Base-by-base conservation (phyloP, 2,888 invertebrate genomes). In the Ommatoiulus sabulosus region DNA sequence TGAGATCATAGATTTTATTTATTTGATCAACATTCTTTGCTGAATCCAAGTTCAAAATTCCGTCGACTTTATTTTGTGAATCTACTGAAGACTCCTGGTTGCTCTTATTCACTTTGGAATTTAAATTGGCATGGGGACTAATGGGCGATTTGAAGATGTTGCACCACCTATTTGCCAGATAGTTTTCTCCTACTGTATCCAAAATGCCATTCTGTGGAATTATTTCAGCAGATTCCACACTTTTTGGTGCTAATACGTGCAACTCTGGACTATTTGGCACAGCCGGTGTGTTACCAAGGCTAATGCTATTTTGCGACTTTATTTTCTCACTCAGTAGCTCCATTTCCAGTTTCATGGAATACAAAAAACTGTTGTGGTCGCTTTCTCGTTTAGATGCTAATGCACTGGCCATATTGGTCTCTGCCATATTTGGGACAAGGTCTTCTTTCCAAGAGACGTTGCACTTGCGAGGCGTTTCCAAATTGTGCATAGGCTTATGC, bases 391-490 rank as follows among this genome's bases (percentile, higher is more conserved):
- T 63, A 10, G 63, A n/a, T n/a, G 63, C 17, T 2, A 63, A n/a
- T n/a, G n/a, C n/a, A n/a, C 52, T 12, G 15, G 52, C 52, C 15
- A n/a, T n/a, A n/a, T 63, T n/a, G 1, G 5, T n/a, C n/a, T 84
- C 43, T 1, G 35, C 17, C 44, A 44, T 12, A 3, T 84, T 84
- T 3, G 35, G 15, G 44, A 84, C 24, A 35, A 12, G 43, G 35
- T 84, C 84, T 84, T 84, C 84, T n/a, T 84, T 84, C 84, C 84
- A 84, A n/a, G 63, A 63, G 1, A 63, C 17, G 63, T 63, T n/a
- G n/a, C 63, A n/a, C 63, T 63, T 63, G 17, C 63, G 63, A 63
- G 63, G 63, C n/a, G 63, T 63, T n/a, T 63, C 63, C 17, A n/a
- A 3, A 63, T 63, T 63, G 3, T 15, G 3, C 63, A 17, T 63